Percentiles rank a stretch among this genome's conserved stretches.
Conservation (phyloP, 2,797 vertebrate genomes). For the Coreius guichenoti region DNA sequence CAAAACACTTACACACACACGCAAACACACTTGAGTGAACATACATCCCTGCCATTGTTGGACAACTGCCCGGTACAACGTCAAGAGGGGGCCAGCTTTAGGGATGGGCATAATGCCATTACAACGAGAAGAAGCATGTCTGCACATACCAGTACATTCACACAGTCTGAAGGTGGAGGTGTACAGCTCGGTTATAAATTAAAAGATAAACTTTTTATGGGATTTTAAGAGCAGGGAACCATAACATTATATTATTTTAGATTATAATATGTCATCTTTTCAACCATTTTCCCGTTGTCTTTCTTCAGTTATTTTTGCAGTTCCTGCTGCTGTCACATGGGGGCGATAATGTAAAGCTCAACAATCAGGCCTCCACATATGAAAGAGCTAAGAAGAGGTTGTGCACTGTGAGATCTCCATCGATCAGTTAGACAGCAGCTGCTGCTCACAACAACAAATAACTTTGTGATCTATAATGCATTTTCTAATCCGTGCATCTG, state of each 20-base stretch:
- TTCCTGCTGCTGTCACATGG: slow-evolving; percentile 52
- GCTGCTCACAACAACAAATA: slow-evolving; percentile 50
- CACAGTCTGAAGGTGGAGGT: slow-evolving; percentile 24
- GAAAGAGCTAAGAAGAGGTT: slow-evolving; percentile 18
- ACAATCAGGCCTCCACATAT: slow-evolving; percentile 25
- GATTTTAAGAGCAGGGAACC: background rate
- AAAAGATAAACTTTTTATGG: background rate
- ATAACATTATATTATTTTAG: background rate
- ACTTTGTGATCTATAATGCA: slow-evolving; percentile 50
- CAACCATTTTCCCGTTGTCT: background rate
- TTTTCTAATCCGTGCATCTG: slow-evolving; percentile 53
- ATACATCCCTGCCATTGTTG: slow-evolving; percentile 46
- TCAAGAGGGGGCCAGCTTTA: slow-evolving; percentile 21
- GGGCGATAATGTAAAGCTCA: slow-evolving; percentile 58
- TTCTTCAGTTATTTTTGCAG: background rate
- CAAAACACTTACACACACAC: slow-evolving; percentile 39
- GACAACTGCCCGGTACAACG: slow-evolving; percentile 43
- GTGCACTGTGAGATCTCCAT: slow-evolving; percentile 40
- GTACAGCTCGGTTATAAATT: background rate
- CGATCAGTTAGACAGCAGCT: slow-evolving; percentile 50
- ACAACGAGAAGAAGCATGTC: slow-evolving; percentile 21
- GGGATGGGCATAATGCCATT: slow-evolving; percentile 26
- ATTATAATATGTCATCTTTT: background rate
- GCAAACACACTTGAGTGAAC: slow-evolving; percentile 42
- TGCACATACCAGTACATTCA: slow-evolving; percentile 9